These are phyloP conservation scores for Aurelia aurita DNA, from an alignment of 30 jellyfish, hydroid and myxozoan species.

Conservation along the genomic window DNA sequence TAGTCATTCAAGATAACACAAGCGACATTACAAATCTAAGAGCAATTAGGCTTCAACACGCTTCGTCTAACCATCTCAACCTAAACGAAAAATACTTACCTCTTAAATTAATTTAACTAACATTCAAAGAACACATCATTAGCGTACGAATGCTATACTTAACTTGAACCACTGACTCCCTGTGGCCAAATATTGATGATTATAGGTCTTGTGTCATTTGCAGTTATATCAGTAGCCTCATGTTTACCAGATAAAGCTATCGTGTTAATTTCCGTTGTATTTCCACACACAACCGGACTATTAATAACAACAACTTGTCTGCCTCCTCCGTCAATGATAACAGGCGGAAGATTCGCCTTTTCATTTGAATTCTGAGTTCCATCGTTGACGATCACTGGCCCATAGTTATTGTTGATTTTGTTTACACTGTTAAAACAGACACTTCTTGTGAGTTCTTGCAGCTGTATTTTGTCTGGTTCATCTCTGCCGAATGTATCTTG, in stretches of 20 bases:
- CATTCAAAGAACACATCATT: no score
- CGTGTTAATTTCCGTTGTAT: constrained; percentile 2
- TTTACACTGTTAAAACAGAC: neutral
- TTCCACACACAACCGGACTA: constrained; percentile 55
- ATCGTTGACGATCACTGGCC: neutral
- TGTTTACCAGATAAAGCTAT: constrained; percentile 26
- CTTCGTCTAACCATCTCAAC: no score
- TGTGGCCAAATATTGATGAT: constrained; percentile 76
- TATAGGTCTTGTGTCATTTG: constrained; percentile 39
- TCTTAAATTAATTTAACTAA: no score
- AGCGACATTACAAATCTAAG: no score
- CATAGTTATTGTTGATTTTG: neutral
- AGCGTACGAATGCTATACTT: no score
- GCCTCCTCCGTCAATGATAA: constrained; percentile 67
- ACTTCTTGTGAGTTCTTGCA: neutral
- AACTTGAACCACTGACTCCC: constrained; percentile 3
- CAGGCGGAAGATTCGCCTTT: constrained; percentile 47
- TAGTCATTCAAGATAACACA: no score
- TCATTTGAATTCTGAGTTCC: neutral
- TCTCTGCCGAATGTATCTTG: neutral
- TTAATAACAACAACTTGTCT: constrained; percentile 77
- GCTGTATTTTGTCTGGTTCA: neutral
- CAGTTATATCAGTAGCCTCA: constrained; percentile 18
- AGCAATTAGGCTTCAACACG: no score
- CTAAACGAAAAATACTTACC: no score